Percentiles rank a stretch among this genome's conserved stretches.
Conservation (phyloP, 2,888 invertebrate species). For the Odontomyia ornata region DNA sequence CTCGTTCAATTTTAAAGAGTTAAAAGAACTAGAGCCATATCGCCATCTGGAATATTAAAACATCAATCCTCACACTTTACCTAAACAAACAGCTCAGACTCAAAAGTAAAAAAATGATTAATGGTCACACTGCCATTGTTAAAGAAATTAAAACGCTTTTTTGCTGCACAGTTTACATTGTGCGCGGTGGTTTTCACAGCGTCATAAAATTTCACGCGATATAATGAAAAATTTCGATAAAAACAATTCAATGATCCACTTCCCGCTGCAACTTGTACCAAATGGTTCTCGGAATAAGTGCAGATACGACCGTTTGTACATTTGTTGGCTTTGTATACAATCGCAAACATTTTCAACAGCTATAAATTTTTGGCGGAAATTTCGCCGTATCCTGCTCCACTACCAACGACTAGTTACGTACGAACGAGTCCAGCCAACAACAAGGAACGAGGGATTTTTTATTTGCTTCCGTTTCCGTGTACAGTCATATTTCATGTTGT, state of each 20-base stretch:
- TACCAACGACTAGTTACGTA: neutral
- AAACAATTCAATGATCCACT: constrained; percentile 23
- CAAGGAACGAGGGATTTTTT: neutral
- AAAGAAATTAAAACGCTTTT: neutral
- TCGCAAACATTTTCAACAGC: constrained; percentile 3
- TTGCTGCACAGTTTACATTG: neutral
- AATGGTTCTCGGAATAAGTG: neutral
- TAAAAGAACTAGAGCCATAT: too few relatives aligned
- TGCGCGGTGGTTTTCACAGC: neutral
- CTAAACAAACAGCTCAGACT: too few relatives aligned
- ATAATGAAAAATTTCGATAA: constrained; percentile 8
- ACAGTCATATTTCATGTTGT: constrained; percentile 28
- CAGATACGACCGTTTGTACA: neutral
- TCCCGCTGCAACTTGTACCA: neutral
- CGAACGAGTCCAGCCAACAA: neutral
- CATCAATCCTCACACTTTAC: too few relatives aligned
- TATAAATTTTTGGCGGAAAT: constrained; percentile 8
- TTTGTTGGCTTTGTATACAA: neutral
- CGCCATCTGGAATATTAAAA: too few relatives aligned
- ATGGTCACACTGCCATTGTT: neutral
- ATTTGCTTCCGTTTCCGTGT: constrained; percentile 18
- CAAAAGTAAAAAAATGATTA: neutral
- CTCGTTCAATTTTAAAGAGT: too few relatives aligned
- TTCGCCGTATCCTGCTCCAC: neutral
- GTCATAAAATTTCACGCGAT: neutral